A percentile compares a stretch with the other conserved stretches of the same genome.
These are phyloP conservation scores for Drosophila navojoa DNA, from an alignment of 1,140 invertebrate species.

Conservation along the genomic window DNA sequence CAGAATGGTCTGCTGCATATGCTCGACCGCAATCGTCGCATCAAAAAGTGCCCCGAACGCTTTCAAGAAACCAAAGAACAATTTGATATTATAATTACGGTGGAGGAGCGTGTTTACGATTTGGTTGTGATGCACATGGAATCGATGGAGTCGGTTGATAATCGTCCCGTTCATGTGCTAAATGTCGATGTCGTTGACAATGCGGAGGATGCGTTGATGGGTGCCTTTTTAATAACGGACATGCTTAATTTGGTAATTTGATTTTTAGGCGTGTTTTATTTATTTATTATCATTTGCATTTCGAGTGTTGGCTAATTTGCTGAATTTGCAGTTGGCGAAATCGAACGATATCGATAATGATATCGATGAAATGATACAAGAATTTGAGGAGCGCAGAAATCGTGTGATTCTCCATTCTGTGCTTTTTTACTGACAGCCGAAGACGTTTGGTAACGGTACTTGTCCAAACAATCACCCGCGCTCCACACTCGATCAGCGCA, in stretches of 20 bases:
- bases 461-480: slow-evolving; percentile 49
- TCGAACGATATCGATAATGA: slow-evolving; percentile 98
- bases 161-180: slow-evolving; percentile 96
- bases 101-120: slow-evolving; percentile 99
- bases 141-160: slow-evolving; percentile 88
- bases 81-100: slow-evolving; percentile 98
- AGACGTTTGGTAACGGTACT: slow-evolving; percentile 23
- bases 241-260: slow-evolving; percentile 92
- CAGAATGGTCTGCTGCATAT: slow-evolving; percentile 99
- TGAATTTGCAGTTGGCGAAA: slow-evolving; percentile 89
- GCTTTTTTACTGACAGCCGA: slow-evolving; percentile 92
- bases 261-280: background rate
- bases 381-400: slow-evolving; percentile 96
- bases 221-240: slow-evolving; percentile 99
- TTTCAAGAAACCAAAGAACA: slow-evolving; percentile 96
- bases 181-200: slow-evolving; percentile 99
- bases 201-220: slow-evolving; percentile 99
- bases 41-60: slow-evolving; percentile 96
- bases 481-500: slow-evolving; percentile 6
- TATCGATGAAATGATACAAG: slow-evolving; percentile 97
- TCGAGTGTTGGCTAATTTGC: slow-evolving; percentile 70
- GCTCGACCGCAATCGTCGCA: slow-evolving; percentile 98
- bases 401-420: slow-evolving; percentile 96
- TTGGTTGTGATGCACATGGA: slow-evolving; percentile 93
- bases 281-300: background rate